These are phyloP conservation scores for Atta cephalotes DNA, from an alignment of 1,140 invertebrate species.

Conservation along the genomic window DNA sequence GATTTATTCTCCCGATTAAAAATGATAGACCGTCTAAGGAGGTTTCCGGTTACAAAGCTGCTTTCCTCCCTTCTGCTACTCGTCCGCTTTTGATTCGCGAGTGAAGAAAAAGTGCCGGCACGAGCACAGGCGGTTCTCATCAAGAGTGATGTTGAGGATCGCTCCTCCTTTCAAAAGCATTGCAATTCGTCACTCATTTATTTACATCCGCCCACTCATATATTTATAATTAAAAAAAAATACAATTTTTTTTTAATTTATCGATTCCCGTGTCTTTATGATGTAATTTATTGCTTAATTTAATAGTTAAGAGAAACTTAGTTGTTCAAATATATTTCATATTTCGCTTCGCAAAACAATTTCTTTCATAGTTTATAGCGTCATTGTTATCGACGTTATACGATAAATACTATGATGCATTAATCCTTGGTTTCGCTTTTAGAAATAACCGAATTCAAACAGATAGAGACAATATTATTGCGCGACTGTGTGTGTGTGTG, in stretches of 20 bases:
- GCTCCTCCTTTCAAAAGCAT: slow-evolving; percentile 18
- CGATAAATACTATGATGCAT: background rate
- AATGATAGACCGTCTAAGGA: slow-evolving; percentile 82
- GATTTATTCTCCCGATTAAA: slow-evolving; percentile 87
- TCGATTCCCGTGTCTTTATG: background rate
- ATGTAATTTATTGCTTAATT: slow-evolving; percentile 10
- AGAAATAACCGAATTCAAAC: slow-evolving; percentile 20
- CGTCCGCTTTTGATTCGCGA: slow-evolving; percentile 62
- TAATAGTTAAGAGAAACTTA: background rate
- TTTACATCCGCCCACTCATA: background rate
- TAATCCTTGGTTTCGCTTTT: background rate
- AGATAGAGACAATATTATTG: slow-evolving; percentile 55
- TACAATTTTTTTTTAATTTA: background rate
- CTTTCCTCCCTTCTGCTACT: slow-evolving; percentile 78
- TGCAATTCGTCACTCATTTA: background rate
- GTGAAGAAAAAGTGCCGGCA: slow-evolving; percentile 64
- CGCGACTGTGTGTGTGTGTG: background rate
- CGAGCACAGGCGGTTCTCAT: slow-evolving; percentile 66
- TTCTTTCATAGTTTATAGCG: background rate
- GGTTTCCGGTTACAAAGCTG: slow-evolving; percentile 84
- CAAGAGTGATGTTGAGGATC: slow-evolving; percentile 64
- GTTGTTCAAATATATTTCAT: too few species aligned
- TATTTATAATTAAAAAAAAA: background rate
- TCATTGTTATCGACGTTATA: background rate
- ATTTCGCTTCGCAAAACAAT: background rate